phyloP scores from a whole-genome alignment of 2,797 vertebrate species.

The Rhadinocentrus ornatus region DNA sequence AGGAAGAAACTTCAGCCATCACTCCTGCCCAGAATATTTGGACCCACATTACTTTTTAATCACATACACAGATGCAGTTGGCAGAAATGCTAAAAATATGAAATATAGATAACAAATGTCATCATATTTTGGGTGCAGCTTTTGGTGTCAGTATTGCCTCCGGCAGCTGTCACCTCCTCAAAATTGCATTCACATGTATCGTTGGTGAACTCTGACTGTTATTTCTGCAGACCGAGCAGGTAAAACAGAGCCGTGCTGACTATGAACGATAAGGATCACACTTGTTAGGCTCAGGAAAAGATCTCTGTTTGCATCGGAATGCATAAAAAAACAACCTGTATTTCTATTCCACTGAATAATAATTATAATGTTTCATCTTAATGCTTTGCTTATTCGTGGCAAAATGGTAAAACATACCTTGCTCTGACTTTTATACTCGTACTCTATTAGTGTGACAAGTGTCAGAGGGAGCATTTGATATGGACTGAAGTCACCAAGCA shows the following conservation, averaged over 20 bases:
- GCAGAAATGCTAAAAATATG: constrained; percentile 1
- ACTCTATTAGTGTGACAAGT: not conserved
- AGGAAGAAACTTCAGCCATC: not conserved
- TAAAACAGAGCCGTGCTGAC: not conserved
- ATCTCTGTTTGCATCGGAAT: not conserved
- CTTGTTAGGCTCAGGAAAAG: not conserved
- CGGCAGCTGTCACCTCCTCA: constrained; percentile 18
- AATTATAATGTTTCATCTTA: not conserved
- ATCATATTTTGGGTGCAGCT: not conserved
- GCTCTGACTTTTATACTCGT: not conserved
- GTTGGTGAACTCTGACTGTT: constrained; percentile 2
- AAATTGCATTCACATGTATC: not conserved
- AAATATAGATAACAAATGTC: constrained; percentile 19
- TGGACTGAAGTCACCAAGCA: not conserved
- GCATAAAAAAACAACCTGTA: not conserved
- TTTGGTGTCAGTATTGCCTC: constrained; percentile 1
- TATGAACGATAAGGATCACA: not conserved
- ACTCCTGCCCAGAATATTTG: not conserved
- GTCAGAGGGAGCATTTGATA: not conserved
- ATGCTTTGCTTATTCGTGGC: not conserved
- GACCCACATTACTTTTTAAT: not conserved
- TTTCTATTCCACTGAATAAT: not conserved
- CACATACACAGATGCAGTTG: not conserved
- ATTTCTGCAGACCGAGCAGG: not conserved
- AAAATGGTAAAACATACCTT: not conserved